phyloP scores from a whole-genome alignment of 2,113 vertebrate genomes.

The Etia nguti region DNA sequence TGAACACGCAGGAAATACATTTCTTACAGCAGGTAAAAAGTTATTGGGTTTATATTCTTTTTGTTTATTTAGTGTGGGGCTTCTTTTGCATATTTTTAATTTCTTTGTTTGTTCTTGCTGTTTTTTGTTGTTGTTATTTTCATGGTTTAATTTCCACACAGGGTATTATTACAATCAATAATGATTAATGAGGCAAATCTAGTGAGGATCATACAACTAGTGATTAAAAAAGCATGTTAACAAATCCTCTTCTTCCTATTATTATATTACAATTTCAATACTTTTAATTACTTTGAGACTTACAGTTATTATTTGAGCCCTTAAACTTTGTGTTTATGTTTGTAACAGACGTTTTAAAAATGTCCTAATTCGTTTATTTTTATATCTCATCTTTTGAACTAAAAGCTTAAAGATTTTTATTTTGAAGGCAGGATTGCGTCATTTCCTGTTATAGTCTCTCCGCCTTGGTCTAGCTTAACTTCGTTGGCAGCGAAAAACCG shows the following conservation, averaged over 20 bases:
- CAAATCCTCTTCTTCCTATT: not conserved
- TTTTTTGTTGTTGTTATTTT: rapidly evolving
- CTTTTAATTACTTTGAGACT: not conserved
- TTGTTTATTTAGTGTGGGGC: not conserved
- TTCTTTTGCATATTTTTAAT: not conserved
- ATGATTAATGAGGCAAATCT: rapidly evolving
- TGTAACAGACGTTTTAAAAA: not conserved
- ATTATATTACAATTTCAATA: not conserved
- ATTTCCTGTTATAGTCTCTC: not conserved
- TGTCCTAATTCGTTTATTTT: not conserved
- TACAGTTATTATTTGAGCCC: not conserved
- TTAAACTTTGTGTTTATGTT: not conserved
- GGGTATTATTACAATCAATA: rapidly evolving
- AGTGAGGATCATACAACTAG: not conserved
- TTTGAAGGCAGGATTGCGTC: not conserved
- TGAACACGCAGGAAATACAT: not conserved
- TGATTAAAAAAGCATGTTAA: not conserved
- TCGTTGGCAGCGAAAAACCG: not conserved
- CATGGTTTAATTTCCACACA: not conserved
- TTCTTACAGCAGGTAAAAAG: not conserved
- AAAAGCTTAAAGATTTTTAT: not conserved
- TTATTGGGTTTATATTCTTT: not conserved
- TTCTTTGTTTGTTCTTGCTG: not conserved
- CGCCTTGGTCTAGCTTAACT: not conserved
- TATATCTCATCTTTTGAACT: not conserved